Percentiles rank a stretch among this genome's conserved stretches.
These are phyloP conservation scores for Sylvilagus bachmani DNA, from an alignment of 2,113 vertebrate species.

Conservation along the genomic window DNA sequence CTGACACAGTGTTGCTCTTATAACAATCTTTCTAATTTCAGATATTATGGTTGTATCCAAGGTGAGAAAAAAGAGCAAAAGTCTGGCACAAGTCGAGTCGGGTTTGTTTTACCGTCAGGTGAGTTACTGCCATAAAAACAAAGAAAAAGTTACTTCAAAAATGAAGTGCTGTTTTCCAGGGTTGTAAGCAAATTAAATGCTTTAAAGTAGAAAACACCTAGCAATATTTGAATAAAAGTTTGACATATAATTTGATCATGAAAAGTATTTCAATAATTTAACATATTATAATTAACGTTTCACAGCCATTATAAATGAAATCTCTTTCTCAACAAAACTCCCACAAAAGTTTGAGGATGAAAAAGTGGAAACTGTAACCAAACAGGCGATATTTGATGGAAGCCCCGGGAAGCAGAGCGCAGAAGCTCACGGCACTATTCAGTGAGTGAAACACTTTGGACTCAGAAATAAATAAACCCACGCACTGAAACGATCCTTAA, in stretches of 20 bases:
- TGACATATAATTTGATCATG: neutral
- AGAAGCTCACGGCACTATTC: slow-evolving; percentile 94
- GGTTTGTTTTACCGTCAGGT: slow-evolving; percentile 87
- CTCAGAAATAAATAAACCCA: neutral
- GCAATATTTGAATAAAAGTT: slow-evolving; percentile 13
- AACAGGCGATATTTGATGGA: slow-evolving; percentile 93
- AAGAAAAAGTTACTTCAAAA: slow-evolving; percentile 32
- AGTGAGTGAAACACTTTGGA: slow-evolving; percentile 90
- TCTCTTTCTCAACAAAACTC: slow-evolving; percentile 82
- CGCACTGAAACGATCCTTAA: neutral
- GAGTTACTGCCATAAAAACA: slow-evolving; percentile 67
- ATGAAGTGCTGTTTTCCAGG: neutral
- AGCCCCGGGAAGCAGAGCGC: slow-evolving; percentile 92
- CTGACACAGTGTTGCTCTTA: slow-evolving; percentile 28
- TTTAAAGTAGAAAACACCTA: slow-evolving; percentile 5
- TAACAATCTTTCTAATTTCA: slow-evolving; percentile 74
- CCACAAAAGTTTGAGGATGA: slow-evolving; percentile 84
- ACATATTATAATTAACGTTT: slow-evolving; percentile 61
- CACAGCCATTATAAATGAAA: slow-evolving; percentile 83
- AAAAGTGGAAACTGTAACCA: slow-evolving; percentile 92
- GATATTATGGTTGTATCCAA: slow-evolving; percentile 84
- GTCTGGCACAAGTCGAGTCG: slow-evolving; percentile 86
- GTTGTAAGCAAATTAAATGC: neutral
- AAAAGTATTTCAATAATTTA: slow-evolving; percentile 22
- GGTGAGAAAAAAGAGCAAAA: slow-evolving; percentile 85